These are phyloP conservation scores for Cetonia aurata DNA, from an alignment of 2,888 invertebrate genomes.

Conservation along the genomic window DNA sequence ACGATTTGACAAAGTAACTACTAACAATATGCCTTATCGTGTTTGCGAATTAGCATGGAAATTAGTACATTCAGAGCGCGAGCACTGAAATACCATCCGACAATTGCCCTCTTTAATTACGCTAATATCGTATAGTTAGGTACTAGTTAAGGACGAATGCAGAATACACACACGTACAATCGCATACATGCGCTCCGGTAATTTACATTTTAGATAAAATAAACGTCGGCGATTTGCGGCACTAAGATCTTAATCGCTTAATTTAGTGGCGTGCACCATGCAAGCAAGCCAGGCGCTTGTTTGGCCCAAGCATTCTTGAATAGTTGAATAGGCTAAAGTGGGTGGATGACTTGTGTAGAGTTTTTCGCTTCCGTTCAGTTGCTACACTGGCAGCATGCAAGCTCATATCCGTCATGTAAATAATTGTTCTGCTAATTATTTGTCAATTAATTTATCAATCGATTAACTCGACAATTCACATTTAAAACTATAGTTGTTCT, in stretches of 20 bases:
- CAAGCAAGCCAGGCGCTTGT: too few relatives aligned
- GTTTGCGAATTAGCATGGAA: background rate
- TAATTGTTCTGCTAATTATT: slow-evolving; percentile 43
- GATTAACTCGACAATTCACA: too few relatives aligned
- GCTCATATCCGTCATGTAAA: slow-evolving; percentile 40
- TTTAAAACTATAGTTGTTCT: background rate
- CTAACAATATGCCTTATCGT: too few relatives aligned
- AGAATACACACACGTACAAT: slow-evolving; percentile 9
- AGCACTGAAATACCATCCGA: slow-evolving; percentile 17
- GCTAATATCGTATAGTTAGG: slow-evolving; percentile 15
- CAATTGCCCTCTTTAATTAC: slow-evolving; percentile 25
- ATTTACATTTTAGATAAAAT: slow-evolving; percentile 47
- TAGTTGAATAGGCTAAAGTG: slow-evolving; percentile 4
- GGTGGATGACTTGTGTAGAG: slow-evolving; percentile 20
- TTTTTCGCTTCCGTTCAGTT: background rate
- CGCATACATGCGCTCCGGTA: too few relatives aligned
- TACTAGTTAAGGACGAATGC: slow-evolving; percentile 20
- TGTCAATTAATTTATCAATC: slow-evolving; percentile 45
- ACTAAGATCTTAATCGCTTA: slow-evolving; percentile 54
- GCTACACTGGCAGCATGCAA: background rate
- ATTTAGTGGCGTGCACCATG: slow-evolving; percentile 49
- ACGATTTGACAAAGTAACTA: too few relatives aligned
- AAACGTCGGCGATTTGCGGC: slow-evolving; percentile 43
- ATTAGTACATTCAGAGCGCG: background rate
- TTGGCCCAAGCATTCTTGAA: slow-evolving; percentile 24